phyloP scores from a whole-genome alignment of 2,113 vertebrate genomes.

The Misgurnus anguillicaudatus region DNA sequence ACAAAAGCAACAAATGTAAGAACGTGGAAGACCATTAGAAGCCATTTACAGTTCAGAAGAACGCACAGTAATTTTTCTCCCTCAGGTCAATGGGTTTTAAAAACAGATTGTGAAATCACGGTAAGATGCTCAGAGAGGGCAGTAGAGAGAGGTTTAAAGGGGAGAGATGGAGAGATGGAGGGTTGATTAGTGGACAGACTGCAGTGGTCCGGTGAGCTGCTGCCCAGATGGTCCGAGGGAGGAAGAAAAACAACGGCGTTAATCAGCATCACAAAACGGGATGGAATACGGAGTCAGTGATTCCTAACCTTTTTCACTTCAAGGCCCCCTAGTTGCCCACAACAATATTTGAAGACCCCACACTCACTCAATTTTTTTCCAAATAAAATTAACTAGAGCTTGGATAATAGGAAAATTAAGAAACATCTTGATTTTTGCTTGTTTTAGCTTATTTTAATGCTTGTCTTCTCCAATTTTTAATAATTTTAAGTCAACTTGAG shows the following conservation, averaged over 20 bases:
- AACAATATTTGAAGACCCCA: no score
- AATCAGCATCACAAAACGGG: conserved; percentile 43
- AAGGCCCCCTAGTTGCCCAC: no score
- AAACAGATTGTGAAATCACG: not conserved
- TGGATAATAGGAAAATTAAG: no score
- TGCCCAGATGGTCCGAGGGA: conserved; percentile 58
- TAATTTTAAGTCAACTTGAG: no score
- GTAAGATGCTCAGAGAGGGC: not conserved
- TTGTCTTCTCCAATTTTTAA: no score
- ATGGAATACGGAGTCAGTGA: no score
- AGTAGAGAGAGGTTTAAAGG: not conserved
- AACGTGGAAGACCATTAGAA: conserved; percentile 1
- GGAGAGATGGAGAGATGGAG: conserved; percentile 3
- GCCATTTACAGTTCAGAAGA: not conserved
- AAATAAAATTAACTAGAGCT: no score
- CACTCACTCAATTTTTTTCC: no score
- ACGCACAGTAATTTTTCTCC: conserved; percentile 5
- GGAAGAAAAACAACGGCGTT: conserved; percentile 40
- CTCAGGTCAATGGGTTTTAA: not conserved
- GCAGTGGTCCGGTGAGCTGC: conserved; percentile 25
- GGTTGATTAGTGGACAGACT: conserved; percentile 26
- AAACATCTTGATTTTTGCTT: no score
- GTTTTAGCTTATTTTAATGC: no score
- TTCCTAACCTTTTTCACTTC: no score
- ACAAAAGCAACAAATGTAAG: conserved; percentile 47